A percentile compares a stretch with the other conserved stretches of the same genome.
Evolutionary conservation across 2,797 vertebrate genomes (phyloP).

Genomic region (Enteromius treurensis): DNA sequence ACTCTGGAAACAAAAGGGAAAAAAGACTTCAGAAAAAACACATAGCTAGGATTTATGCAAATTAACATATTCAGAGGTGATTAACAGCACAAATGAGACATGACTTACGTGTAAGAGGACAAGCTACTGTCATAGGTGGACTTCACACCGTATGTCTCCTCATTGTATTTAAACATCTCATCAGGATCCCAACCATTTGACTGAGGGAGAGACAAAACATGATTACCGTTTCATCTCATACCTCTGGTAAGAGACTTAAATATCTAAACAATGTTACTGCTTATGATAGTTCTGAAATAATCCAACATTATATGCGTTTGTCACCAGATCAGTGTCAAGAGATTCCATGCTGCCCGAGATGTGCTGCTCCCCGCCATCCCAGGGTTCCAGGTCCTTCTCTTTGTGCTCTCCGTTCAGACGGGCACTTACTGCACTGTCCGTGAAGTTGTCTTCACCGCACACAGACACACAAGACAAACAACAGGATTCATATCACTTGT

Average conservation of each 20-base stretch:
- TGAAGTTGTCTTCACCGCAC: slow-evolving; percentile 88
- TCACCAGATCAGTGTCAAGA: slow-evolving; percentile 94
- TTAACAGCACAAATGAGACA: neutral
- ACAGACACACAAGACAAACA: slow-evolving; percentile 51
- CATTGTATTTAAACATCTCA: slow-evolving; percentile 99
- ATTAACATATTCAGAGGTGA: neutral
- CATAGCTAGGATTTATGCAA: neutral
- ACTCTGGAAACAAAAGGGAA: slow-evolving; percentile 77
- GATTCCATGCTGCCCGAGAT: slow-evolving; percentile 90
- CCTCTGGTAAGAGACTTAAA: neutral
- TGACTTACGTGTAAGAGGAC: slow-evolving; percentile 96
- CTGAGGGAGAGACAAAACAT: slow-evolving; percentile 69
- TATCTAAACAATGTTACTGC: neutral
- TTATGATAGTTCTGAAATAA: neutral
- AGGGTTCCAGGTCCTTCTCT: slow-evolving; percentile 96
- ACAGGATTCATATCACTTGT: slow-evolving; percentile 35
- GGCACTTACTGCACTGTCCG: slow-evolving; percentile 88
- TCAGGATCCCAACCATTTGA: slow-evolving; percentile 99
- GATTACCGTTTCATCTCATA: neutral
- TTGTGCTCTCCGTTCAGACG: slow-evolving; percentile 97
- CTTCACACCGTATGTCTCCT: slow-evolving; percentile 96
- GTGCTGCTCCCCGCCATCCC: slow-evolving; percentile 93
- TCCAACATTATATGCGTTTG: slow-evolving; percentile 50
- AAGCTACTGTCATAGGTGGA: slow-evolving; percentile 99
- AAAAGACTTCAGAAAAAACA: neutral